phyloP scores from a whole-genome alignment of 2,797 vertebrate genomes.

The Syngnathus rostellatus region DNA sequence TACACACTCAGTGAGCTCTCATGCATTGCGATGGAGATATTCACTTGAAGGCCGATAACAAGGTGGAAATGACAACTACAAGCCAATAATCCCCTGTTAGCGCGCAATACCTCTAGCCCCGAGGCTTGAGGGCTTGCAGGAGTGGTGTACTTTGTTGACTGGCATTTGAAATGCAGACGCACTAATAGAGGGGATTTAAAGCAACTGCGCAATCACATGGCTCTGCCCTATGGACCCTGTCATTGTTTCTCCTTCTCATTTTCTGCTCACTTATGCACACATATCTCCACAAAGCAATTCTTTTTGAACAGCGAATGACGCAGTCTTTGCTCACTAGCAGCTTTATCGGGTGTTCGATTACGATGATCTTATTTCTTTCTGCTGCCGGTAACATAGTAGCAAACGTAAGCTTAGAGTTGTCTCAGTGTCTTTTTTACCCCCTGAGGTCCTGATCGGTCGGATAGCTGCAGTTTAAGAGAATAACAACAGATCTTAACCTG shows the following conservation, averaged over 20 bases:
- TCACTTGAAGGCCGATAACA: slow-evolving; percentile 54
- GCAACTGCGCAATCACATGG: slow-evolving; percentile 54
- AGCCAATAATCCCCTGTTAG: slow-evolving; percentile 62
- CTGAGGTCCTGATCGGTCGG: not conserved
- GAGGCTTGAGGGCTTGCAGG: slow-evolving; percentile 45
- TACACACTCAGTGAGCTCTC: slow-evolving; percentile 31
- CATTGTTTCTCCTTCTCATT: slow-evolving; percentile 23
- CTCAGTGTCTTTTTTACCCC: not conserved
- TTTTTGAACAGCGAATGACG: not conserved
- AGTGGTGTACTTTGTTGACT: slow-evolving; percentile 50
- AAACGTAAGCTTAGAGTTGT: not conserved
- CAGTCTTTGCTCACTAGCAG: not conserved
- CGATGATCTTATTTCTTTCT: slow-evolving; percentile 10
- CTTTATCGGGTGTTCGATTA: slow-evolving; percentile 7
- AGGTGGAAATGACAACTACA: slow-evolving; percentile 57
- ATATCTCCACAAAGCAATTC: slow-evolving; percentile 13
- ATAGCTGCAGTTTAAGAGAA: slow-evolving; percentile 1
- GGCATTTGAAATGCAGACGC: slow-evolving; percentile 58
- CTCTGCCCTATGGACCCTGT: slow-evolving; percentile 34
- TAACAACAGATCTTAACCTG: slow-evolving; percentile 2
- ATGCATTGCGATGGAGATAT: slow-evolving; percentile 42
- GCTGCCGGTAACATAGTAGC: not conserved
- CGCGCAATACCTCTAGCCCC: slow-evolving; percentile 45
- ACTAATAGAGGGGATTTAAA: slow-evolving; percentile 56
- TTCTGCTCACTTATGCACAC: slow-evolving; percentile 9